Conservation (phyloP, 2,113 vertebrate species). For the Ciconia stormi region DNA sequence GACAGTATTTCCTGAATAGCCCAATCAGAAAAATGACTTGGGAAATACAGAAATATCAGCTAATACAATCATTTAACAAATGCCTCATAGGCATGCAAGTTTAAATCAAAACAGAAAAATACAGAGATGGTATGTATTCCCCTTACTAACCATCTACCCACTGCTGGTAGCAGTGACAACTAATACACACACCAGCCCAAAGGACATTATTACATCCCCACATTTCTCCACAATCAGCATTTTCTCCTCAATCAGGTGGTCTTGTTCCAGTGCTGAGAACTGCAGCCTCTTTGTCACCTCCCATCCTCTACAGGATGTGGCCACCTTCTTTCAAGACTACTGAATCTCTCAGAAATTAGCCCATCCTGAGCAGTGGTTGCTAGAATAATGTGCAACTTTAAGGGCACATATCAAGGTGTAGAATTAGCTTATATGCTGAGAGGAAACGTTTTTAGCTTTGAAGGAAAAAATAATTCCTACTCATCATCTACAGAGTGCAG, state of each 20-base stretch:
- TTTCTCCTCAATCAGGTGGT: neutral
- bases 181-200: neutral
- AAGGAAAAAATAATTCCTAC: neutral
- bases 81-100: neutral
- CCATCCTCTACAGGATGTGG: neutral
- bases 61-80: neutral
- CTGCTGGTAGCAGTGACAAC: fast-evolving
- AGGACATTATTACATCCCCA: neutral
- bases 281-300: neutral
- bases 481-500: neutral
- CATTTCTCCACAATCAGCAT: neutral
- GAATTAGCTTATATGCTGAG: neutral
- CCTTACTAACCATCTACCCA: neutral
- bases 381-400: neutral
- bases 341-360: neutral
- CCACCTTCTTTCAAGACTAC: neutral
- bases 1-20: neutral
- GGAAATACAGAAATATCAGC: neutral
- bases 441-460: neutral
- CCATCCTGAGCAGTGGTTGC: fast-evolving
- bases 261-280: neutral
- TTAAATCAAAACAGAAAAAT: neutral
- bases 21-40: neutral
- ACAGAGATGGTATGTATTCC: neutral
- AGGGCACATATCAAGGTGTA: neutral